Conservation (phyloP, 2,797 vertebrate species). For the Molossus alvarezi region DNA sequence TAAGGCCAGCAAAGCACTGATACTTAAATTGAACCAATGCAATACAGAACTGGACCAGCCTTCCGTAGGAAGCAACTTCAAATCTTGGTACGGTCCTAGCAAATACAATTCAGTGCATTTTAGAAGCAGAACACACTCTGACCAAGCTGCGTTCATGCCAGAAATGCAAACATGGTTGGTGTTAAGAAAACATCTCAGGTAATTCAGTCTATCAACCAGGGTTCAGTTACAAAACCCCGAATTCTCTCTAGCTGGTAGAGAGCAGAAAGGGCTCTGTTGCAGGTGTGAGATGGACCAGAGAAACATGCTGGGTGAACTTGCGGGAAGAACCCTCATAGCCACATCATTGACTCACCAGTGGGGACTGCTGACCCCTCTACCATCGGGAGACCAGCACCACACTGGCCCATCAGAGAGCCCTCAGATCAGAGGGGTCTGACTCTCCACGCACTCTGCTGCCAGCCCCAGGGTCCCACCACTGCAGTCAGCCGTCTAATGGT, state of each 20-base stretch:
- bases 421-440: too few species aligned
- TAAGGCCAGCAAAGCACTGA: background rate
- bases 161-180: background rate
- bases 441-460: background rate
- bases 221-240: slow-evolving; percentile 51
- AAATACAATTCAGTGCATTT: background rate
- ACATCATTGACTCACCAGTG: background rate
- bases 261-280: background rate
- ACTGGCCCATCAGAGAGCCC: too few species aligned
- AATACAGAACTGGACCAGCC: background rate
- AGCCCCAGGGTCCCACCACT: background rate
- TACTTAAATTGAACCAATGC: background rate
- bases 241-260: background rate
- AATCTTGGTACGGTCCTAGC: background rate
- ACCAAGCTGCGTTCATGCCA: slow-evolving; percentile 63
- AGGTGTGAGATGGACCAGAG: background rate
- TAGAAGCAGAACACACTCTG: slow-evolving; percentile 23
- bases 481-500: fast-evolving
- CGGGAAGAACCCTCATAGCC: background rate
- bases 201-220: background rate
- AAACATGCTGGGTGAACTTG: background rate
- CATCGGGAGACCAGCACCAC: too few species aligned
- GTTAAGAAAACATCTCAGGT: slow-evolving; percentile 62
- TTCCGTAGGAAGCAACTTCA: background rate
- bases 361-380: too few species aligned